These are phyloP conservation scores for Sycophila sp. DNA, from an alignment of 1,140 invertebrate species.

Conservation along the genomic window DNA sequence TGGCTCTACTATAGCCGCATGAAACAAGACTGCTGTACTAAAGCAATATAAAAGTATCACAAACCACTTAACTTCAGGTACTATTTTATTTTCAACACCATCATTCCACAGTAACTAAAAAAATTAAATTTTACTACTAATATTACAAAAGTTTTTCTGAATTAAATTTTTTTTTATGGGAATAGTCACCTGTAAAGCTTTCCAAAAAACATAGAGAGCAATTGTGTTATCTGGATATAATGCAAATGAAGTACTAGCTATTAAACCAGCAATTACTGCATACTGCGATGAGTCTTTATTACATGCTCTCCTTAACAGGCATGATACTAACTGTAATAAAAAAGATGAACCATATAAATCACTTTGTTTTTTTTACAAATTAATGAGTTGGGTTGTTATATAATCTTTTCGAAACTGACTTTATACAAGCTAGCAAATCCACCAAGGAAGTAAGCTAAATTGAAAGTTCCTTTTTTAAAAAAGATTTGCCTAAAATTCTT, in stretches of 20 bases:
- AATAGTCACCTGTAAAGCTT: slow-evolving; percentile 71
- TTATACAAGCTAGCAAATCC: slow-evolving; percentile 73
- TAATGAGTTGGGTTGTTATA: slow-evolving; percentile 8
- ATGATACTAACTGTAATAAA: slow-evolving; percentile 72
- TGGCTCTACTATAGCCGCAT: slow-evolving; percentile 82
- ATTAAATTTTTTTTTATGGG: neutral
- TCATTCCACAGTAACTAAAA: slow-evolving; percentile 72
- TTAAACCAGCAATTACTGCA: slow-evolving; percentile 73
- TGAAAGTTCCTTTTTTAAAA: slow-evolving; percentile 69
- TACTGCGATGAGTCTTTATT: slow-evolving; percentile 69
- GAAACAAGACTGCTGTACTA: slow-evolving; percentile 83
- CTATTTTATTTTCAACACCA: slow-evolving; percentile 67
- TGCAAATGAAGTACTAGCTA: slow-evolving; percentile 72
- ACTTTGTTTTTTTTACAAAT: slow-evolving; percentile 8
- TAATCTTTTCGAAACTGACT: slow-evolving; percentile 59
- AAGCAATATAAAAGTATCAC: slow-evolving; percentile 79
- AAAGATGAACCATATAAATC: slow-evolving; percentile 41
- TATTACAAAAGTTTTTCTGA: neutral
- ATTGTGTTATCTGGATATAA: slow-evolving; percentile 76
- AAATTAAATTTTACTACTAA: slow-evolving; percentile 30
- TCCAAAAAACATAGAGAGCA: slow-evolving; percentile 78
- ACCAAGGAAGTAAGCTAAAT: slow-evolving; percentile 72
- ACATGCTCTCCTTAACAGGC: slow-evolving; percentile 67
- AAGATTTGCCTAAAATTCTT: slow-evolving; percentile 64
- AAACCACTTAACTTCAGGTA: slow-evolving; percentile 73